Percentiles rank a stretch among this genome's conserved stretches.
phyloP scores from a whole-genome alignment of 2,888 invertebrate genomes.

The Drymonia ruficornis region DNA sequence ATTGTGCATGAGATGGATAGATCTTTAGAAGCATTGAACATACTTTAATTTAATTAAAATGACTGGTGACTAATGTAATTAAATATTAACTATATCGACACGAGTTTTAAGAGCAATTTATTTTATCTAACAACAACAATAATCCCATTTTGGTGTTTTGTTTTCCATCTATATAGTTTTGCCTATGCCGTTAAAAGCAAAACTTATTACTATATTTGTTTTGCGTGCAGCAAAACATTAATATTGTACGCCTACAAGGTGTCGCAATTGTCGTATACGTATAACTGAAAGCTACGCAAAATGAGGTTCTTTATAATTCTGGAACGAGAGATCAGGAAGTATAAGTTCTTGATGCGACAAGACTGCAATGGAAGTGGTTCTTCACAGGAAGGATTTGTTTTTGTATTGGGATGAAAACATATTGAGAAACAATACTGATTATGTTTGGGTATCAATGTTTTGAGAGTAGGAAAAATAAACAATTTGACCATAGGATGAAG shows the following conservation, averaged over 20 bases:
- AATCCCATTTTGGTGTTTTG: constrained; percentile 16
- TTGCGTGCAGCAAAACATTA: neutral
- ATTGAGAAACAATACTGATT: too few relatives aligned
- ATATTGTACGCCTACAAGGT: constrained; percentile 10
- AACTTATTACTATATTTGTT: neutral
- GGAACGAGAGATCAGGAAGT: constrained; percentile 71
- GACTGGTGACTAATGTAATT: neutral
- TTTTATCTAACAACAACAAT: constrained; percentile 37
- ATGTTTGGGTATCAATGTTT: too few relatives aligned
- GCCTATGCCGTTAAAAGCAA: neutral
- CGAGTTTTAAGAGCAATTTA: constrained; percentile 27
- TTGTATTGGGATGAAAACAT: neutral
- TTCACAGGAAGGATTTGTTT: constrained; percentile 12
- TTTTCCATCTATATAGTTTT: neutral
- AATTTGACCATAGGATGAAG: too few relatives aligned
- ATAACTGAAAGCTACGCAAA: constrained; percentile 51
- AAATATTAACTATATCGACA: neutral
- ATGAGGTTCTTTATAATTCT: constrained; percentile 65
- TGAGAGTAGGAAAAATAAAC: too few relatives aligned
- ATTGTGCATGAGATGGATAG: too few relatives aligned
- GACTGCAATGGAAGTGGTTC: constrained; percentile 60
- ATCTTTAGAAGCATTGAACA: too few relatives aligned
- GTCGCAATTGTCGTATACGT: constrained; percentile 7
- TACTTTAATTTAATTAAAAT: too few relatives aligned
- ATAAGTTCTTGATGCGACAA: constrained; percentile 43